Base-by-base conservation (phyloP, 1,140 invertebrate genomes). In the Zaprionus ornatus region DNA sequence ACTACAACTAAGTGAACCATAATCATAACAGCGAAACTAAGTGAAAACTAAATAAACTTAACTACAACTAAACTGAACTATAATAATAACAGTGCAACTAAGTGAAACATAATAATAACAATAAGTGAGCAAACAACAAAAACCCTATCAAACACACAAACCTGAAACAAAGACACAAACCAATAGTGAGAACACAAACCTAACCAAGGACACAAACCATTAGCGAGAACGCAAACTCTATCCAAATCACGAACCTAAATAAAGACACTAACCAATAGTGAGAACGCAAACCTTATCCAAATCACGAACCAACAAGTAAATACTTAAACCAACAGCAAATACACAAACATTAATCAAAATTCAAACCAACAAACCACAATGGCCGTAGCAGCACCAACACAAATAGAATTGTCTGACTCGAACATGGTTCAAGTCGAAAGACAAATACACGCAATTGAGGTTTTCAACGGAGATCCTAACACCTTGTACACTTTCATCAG, bases 361-460 rank as follows among this genome's bases (percentile, higher is more conserved):
- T 15, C 3, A 4, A 52, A 52, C 50, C 50, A 52, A 52, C 50
- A 13, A 55, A 19, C n/a, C n/a, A n/a, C 35, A 52, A 52, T 52
- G 50, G 19, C 50, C 37, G 27, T 19, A 66, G 37, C 37, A 40
- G 37, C 37, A 2, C 37, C 37, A 32, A 15, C 45, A 6, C 37
- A 4, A 40, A n/a, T 40, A 13, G 15, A 40, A 40, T 0, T 40
- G 12, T 65, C 62, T 29, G 62, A 64, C 1, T 56, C 52, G 52
- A 66, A 23, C n/a, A n/a, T n/a, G n/a, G n/a, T n/a, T n/a, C n/a
- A n/a, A 64, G 4, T 56, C 52, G 52, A 66, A 23, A 56, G 52
- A 15, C 64, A 66, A 15, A 66, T 66, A 15, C 50, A 66, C 56
- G 64, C 62, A 37, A 27, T 64, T 2, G 62, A 64, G 19, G 54